These are phyloP conservation scores for Amyelois transitella DNA, from an alignment of 1,140 invertebrate genomes.

Conservation along the genomic window DNA sequence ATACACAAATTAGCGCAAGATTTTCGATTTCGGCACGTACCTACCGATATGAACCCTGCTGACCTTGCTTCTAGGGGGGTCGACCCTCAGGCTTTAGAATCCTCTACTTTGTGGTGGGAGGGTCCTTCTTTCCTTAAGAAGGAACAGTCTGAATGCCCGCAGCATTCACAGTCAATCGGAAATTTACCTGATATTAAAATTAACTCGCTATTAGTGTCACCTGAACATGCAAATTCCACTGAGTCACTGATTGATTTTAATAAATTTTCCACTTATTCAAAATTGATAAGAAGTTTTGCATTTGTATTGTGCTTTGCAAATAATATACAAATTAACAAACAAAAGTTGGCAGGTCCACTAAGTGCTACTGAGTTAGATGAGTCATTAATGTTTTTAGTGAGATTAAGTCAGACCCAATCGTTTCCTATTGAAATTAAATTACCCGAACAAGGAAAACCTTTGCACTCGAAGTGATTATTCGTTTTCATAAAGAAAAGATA, in stretches of 20 bases:
- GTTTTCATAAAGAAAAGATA: too few relatives aligned
- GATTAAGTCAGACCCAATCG: background rate
- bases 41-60: too few relatives aligned
- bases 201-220: too few relatives aligned
- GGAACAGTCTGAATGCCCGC: constrained; percentile 2
- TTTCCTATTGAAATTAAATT: background rate
- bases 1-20: too few relatives aligned
- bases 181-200: too few relatives aligned
- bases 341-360: background rate
- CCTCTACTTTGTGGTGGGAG: too few relatives aligned
- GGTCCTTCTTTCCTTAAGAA: constrained; percentile 13
- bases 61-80: too few relatives aligned
- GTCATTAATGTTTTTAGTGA: background rate
- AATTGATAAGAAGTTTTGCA: background rate
- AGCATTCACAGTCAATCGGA: background rate
- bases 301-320: background rate
- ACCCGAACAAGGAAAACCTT: background rate
- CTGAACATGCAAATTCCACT: too few relatives aligned
- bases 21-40: too few relatives aligned
- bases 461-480: background rate
- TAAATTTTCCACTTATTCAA: background rate
- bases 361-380: background rate
- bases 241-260: background rate
- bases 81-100: too few relatives aligned
- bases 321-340: background rate